A percentile compares a stretch with the other conserved stretches of the same genome.
phyloP scores from a whole-genome alignment of 2,113 vertebrate species.

The Larimichthys crocea region DNA sequence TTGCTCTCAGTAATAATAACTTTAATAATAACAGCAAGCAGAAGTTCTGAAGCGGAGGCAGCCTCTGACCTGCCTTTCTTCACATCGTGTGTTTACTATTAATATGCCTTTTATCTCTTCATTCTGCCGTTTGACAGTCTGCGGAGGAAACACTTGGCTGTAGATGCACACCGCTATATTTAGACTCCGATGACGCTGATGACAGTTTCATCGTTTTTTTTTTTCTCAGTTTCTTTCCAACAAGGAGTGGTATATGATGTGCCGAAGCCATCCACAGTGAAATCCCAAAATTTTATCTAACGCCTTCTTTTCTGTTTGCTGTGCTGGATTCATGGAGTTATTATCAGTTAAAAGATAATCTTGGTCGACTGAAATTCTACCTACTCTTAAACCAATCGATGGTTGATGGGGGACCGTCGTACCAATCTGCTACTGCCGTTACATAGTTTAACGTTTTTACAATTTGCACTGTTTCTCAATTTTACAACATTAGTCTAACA shows the following conservation, averaged over 20 bases:
- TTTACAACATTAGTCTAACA: too few species aligned
- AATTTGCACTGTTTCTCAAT: too few species aligned
- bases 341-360: slow-evolving; percentile 10
- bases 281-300: slow-evolving; percentile 46
- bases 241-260: slow-evolving; percentile 26
- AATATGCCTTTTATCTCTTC: slow-evolving; percentile 59
- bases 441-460: too few species aligned
- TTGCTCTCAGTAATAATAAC: slow-evolving; percentile 52
- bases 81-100: slow-evolving; percentile 64
- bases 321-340: slow-evolving; percentile 9
- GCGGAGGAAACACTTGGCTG: slow-evolving; percentile 59
- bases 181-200: slow-evolving; percentile 58
- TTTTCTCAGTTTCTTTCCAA: slow-evolving; percentile 14
- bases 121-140: slow-evolving; percentile 38
- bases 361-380: too few species aligned
- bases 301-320: slow-evolving; percentile 36
- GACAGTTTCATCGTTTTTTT: slow-evolving; percentile 53
- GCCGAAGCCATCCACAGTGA: slow-evolving; percentile 11
- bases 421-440: too few species aligned
- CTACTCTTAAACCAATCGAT: too few species aligned
- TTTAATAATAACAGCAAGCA: slow-evolving; percentile 30
- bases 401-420: too few species aligned
- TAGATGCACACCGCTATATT: slow-evolving; percentile 63
- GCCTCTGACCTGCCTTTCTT: slow-evolving; percentile 34
- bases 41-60: slow-evolving; percentile 2